These are phyloP conservation scores for Heliconius ismenius DNA, from an alignment of 2,888 invertebrate genomes.

Conservation along the genomic window DNA sequence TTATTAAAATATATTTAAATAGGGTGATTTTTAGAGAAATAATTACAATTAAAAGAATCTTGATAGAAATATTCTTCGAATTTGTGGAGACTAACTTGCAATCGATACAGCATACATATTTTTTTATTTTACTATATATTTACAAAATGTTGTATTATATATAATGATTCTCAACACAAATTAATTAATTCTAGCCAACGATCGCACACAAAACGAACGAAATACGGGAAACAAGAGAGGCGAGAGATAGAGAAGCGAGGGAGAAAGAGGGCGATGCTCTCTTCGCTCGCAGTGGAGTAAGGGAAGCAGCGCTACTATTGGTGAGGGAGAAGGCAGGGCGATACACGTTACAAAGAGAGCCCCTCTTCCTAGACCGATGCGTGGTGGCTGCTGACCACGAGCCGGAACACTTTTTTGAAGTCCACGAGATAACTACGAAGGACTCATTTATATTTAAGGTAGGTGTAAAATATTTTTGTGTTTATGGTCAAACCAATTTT, in stretches of 20 bases:
- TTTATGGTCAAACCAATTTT: no score
- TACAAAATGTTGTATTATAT: neutral
- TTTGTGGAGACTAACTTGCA: no score
- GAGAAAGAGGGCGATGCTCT: constrained; percentile 74
- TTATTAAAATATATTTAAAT: no score
- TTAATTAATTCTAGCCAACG: constrained; percentile 82
- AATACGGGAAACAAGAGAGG: constrained; percentile 79
- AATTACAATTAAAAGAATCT: neutral
- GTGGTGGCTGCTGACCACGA: constrained; percentile 95
- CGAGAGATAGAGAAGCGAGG: constrained; percentile 72
- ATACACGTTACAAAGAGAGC: constrained; percentile 93
- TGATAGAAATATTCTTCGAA: no score
- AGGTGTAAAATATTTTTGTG: constrained; percentile 36
- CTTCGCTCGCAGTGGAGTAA: constrained; percentile 89
- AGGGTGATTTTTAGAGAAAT: no score
- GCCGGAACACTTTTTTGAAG: constrained; percentile 96
- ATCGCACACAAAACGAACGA: constrained; percentile 85
- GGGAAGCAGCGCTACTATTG: constrained; percentile 93
- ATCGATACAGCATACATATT: no score
- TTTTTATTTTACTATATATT: no score
- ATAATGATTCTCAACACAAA: neutral
- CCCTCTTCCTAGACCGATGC: constrained; percentile 94
- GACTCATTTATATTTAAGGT: constrained; percentile 98
- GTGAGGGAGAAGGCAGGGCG: constrained; percentile 95
- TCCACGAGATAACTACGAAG: constrained; percentile 95